These are phyloP conservation scores for Acanthaster planci DNA, from an alignment of 35 echinoderm and acorn worm genomes.

Conservation along the genomic window DNA sequence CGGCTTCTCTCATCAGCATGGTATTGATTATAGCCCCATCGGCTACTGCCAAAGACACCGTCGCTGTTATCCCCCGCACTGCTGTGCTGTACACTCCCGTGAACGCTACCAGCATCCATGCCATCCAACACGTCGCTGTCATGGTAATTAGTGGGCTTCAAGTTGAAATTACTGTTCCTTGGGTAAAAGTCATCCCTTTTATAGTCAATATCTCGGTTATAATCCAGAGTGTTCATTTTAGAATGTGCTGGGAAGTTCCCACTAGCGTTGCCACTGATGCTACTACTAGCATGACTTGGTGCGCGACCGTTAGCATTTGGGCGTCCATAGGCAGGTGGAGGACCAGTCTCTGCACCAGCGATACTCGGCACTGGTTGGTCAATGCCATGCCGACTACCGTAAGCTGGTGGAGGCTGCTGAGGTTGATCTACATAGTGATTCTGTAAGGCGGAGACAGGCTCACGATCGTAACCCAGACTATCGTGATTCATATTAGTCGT, in stretches of 20 bases:
- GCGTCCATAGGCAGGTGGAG: neutral
- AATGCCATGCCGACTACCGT: neutral
- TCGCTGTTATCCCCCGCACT: constrained; percentile 4
- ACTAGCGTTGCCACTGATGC: neutral
- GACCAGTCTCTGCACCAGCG: neutral
- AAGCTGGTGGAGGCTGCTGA: neutral
- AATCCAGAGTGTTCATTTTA: no score
- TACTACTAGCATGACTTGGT: constrained; percentile 10
- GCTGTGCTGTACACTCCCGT: neutral
- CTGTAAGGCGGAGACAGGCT: neutral
- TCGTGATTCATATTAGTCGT: neutral
- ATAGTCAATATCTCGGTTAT: neutral
- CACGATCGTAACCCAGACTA: neutral
- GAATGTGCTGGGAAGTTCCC: neutral
- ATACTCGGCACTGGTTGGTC: neutral
- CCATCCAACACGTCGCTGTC: neutral
- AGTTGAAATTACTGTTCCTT: neutral
- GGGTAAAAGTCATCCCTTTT: neutral
- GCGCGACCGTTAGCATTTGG: neutral
- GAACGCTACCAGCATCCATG: neutral
- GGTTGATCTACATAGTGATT: neutral
- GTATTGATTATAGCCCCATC: neutral
- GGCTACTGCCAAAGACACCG: neutral
- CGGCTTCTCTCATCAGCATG: neutral
- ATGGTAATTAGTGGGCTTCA: constrained; percentile 6